A percentile compares a stretch with the other conserved stretches of the same genome.
These are phyloP conservation scores for Motacilla alba DNA, from an alignment of 2,113 vertebrate genomes.

Conservation along the genomic window DNA sequence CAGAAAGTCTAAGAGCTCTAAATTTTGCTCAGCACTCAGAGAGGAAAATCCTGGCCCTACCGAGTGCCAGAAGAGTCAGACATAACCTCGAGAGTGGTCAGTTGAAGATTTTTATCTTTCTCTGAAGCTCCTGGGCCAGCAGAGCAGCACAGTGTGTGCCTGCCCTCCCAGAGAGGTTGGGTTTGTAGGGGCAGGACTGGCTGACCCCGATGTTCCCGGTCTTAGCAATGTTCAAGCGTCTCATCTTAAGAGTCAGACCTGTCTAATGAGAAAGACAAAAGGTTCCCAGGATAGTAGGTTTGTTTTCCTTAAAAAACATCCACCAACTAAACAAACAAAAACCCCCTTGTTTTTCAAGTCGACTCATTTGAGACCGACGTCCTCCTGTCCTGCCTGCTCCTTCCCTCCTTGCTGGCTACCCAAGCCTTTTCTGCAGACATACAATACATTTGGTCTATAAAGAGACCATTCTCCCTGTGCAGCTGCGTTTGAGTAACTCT, in stretches of 20 bases:
- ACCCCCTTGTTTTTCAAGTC: background rate
- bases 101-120: background rate
- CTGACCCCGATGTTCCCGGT: background rate
- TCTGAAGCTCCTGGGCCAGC: background rate
- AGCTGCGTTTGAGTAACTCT: slow-evolving; percentile 13
- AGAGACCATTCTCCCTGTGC: slow-evolving; percentile 37
- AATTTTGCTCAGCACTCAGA: background rate
- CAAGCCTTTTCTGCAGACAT: slow-evolving; percentile 21
- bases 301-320: background rate
- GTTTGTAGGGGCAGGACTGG: background rate
- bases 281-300: background rate
- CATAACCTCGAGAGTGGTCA: background rate
- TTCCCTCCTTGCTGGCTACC: background rate
- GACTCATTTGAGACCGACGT: background rate
- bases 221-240: background rate
- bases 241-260: background rate
- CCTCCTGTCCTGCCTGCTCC: background rate
- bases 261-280: background rate
- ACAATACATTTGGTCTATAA: slow-evolving; percentile 10
- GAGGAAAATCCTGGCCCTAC: background rate
- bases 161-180: background rate
- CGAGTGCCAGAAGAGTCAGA: background rate
- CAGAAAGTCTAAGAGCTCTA: background rate
- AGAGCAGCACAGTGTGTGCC: background rate
- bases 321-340: background rate